Evolutionary conservation across 2,888 invertebrate genomes (phyloP), one percentile per base, ranked within the genome.

Genomic region (Caenorhabditis wallacei): DNA sequence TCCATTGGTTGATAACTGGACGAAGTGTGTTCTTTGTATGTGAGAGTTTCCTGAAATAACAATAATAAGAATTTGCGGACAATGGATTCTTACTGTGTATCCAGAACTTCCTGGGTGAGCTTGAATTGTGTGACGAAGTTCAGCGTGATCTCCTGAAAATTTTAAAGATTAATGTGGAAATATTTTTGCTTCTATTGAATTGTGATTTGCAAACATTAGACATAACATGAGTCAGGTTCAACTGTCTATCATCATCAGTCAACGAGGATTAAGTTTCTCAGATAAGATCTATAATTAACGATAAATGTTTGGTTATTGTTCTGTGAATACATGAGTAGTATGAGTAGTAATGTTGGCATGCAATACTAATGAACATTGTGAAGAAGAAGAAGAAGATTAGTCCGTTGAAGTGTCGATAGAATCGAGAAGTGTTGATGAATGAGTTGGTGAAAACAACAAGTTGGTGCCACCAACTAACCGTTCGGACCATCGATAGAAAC

Each of bases 1-100:
- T 81, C 72, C 30, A 76, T 75, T 51, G 79, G 84, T 35, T 80
- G 78, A 37, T 82, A 85, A 7, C 48, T 46, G n/a, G 75, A 71
- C 4, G 85, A 84, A 13, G 76, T 68, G 59, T 84, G 84, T 64
- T 85, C 85, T 35, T 76, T 70, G 57, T 85, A 84, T 51, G 74
- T 66, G 1, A 85, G 70, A 4, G 85, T 78, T 70, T 84, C 85
- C 85, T 85, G 63, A 16, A 26, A 8, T n/a, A 20, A 8, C 11
- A 1, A 18, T n/a, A n/a, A 37, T 16, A 20, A 22, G 5, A 40
- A n/a, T 16, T 13, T 16, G 2, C 5, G 30, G 30, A 56, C 0
- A 24, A 24, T 11, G 13, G 7, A 56, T 43, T 24, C 59, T 51
- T 53, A 82, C 82, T 35, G 82, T 78, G 22, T 82, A 82, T 22